phyloP scores from a whole-genome alignment of 37 sponge, comb jelly and placozoan species.

The Theonella swinhoei region DNA sequence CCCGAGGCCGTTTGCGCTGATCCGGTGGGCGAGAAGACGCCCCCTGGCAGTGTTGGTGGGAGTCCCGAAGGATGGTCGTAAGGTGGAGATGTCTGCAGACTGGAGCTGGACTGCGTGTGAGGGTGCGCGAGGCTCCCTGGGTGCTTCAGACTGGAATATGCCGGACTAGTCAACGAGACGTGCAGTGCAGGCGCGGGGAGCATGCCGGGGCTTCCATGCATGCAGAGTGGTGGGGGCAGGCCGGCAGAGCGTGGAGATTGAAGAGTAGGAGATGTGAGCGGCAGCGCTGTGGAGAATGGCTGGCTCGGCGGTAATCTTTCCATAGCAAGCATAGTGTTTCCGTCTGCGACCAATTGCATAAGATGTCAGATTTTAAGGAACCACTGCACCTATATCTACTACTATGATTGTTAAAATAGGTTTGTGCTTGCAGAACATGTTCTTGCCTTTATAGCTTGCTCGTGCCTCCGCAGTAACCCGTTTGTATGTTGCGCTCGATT shows the following conservation, averaged over 20 bases:
- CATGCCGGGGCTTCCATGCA: constrained; percentile 22
- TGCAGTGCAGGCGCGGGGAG: constrained; percentile 11
- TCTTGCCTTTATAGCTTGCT: too few species aligned
- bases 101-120: constrained; percentile 27
- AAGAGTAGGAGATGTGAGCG: constrained; percentile 46
- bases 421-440: too few species aligned
- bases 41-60: neutral
- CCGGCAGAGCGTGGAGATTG: constrained; percentile 50
- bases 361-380: neutral
- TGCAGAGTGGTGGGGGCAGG: constrained; percentile 28
- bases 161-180: neutral
- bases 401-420: too few species aligned
- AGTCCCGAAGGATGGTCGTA: constrained; percentile 26
- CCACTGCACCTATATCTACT: neutral
- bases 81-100: constrained; percentile 54
- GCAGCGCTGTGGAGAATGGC: constrained; percentile 35
- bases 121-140: neutral
- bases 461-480: too few species aligned
- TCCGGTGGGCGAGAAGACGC: constrained; percentile 44
- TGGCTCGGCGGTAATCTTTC: constrained; percentile 70
- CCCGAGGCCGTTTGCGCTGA: constrained; percentile 1
- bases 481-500: too few species aligned
- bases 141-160: constrained; percentile 4
- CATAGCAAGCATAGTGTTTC: constrained; percentile 71
- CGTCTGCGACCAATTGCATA: neutral